Evolutionary conservation across 2,888 invertebrate species (phyloP).

Genomic region (Amphipoea oculea): DNA sequence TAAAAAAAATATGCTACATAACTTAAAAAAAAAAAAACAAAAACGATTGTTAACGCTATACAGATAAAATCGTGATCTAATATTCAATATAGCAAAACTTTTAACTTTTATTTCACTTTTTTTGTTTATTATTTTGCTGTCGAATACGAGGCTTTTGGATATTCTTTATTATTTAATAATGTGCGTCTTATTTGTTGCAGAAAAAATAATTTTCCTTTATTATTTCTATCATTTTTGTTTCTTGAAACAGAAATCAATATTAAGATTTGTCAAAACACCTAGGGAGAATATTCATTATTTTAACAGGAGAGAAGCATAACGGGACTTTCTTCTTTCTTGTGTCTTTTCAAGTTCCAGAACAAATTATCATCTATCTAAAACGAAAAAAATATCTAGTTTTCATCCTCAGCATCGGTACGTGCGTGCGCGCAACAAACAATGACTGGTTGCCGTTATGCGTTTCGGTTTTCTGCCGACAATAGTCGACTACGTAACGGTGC

Average conservation of each 20-base stretch:
- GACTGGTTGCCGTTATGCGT: conserved; percentile 77
- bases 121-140: not conserved
- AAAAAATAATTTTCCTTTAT: not conserved
- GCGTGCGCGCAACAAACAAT: conserved; percentile 73
- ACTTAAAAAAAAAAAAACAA: not conserved
- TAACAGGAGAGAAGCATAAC: not conserved
- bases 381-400: conserved; percentile 44
- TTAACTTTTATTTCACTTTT: not conserved
- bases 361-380: conserved; percentile 15
- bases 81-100: not conserved
- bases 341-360: not conserved
- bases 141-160: not conserved
- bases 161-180: not conserved
- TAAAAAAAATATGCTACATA: not conserved
- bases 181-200: not conserved
- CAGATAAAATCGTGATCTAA: not conserved
- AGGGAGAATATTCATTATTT: not conserved
- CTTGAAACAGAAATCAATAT: not conserved
- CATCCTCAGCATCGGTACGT: conserved; percentile 57
- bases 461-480: conserved; percentile 73
- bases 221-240: not conserved
- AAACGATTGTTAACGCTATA: not conserved
- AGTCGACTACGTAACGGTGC: conserved; percentile 76
- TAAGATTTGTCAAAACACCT: not conserved
- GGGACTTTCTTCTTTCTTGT: not conserved